Percentiles rank a stretch among this genome's conserved stretches.
Conservation (phyloP, 2,797 vertebrate species). For the Acanthis flammea region DNA sequence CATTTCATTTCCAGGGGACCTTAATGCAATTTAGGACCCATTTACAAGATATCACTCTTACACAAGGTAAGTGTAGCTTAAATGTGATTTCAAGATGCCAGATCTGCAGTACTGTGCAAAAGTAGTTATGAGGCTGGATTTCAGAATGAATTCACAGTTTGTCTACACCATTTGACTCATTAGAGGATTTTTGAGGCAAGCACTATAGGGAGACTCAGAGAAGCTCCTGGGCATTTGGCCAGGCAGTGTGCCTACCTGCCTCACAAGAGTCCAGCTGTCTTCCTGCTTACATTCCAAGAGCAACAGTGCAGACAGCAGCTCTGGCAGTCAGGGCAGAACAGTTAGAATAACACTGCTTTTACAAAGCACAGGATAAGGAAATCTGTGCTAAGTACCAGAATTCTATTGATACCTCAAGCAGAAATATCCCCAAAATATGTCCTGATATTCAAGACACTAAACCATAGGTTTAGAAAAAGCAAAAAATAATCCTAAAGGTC, state of each 20-base stretch:
- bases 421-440: neutral
- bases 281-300: neutral
- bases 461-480: neutral
- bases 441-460: neutral
- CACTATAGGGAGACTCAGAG: neutral
- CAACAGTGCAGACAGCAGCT: neutral
- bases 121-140: neutral
- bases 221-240: neutral
- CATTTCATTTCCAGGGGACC: neutral
- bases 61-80: neutral
- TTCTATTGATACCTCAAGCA: neutral
- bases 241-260: neutral
- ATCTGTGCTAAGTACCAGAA: neutral
- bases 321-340: neutral
- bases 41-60: neutral
- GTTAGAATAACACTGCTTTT: neutral
- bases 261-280: neutral
- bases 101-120: neutral
- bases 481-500: neutral
- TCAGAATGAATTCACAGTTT: neutral
- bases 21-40: neutral
- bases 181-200: neutral
- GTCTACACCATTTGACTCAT: neutral
- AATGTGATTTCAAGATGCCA: neutral
- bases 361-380: neutral